Conservation (phyloP, 1,140 invertebrate species). For the Zeugodacus cucurbitae region DNA sequence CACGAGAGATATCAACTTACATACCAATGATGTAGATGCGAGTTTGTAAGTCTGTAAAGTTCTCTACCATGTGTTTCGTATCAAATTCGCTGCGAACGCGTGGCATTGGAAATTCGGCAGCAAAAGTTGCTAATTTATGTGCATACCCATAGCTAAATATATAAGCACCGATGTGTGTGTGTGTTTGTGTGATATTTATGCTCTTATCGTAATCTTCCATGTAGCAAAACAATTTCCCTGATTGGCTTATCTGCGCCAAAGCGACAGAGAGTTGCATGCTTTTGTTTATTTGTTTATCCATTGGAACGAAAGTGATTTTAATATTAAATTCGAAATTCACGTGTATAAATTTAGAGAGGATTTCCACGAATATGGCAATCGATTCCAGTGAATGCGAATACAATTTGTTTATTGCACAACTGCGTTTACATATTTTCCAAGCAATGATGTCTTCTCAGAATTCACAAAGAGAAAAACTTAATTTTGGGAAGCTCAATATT, state of each 20-base stretch:
- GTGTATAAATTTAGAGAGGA: not conserved
- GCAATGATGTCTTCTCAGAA: no score
- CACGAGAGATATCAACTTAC: not conserved
- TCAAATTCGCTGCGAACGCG: not conserved
- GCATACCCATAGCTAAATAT: not conserved
- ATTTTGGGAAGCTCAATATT: no score
- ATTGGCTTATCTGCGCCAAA: not conserved
- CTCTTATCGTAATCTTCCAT: not conserved
- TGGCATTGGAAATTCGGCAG: not conserved
- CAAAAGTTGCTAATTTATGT: conserved; percentile 17
- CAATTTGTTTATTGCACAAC: no score
- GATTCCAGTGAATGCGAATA: no score
- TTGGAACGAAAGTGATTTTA: not conserved
- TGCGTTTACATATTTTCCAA: no score
- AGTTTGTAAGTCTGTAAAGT: not conserved
- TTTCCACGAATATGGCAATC: not conserved
- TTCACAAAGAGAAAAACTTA: no score
- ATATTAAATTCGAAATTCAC: not conserved
- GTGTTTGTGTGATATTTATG: not conserved
- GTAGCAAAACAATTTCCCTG: not conserved
- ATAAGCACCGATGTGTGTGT: not conserved
- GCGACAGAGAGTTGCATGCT: not conserved
- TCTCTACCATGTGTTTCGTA: not conserved
- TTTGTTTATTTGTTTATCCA: not conserved
- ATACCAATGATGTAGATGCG: not conserved